These are phyloP conservation scores for Brachymystax lenok DNA, from an alignment of 2,797 vertebrate genomes.

Conservation along the genomic window DNA sequence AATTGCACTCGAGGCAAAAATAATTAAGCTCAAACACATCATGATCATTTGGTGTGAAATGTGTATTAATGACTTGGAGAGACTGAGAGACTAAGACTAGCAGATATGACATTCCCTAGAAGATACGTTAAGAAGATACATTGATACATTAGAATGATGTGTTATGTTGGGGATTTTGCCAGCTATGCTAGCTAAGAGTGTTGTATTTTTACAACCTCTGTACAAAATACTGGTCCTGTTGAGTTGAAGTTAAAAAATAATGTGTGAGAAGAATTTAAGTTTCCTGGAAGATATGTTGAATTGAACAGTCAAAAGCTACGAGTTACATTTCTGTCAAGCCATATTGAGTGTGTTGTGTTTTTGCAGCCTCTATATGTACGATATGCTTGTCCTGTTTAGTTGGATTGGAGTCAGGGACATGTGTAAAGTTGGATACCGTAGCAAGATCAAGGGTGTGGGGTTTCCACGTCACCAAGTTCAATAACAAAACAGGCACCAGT, in stretches of 20 bases:
- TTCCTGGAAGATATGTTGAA: too few relatives aligned
- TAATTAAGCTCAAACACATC: constrained; percentile 54
- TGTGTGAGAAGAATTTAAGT: too few relatives aligned
- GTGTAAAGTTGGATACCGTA: not conserved
- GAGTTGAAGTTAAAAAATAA: not conserved
- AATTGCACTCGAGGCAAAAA: constrained; percentile 49
- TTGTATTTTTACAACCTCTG: not conserved
- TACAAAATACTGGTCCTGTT: not conserved
- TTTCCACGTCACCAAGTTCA: too few relatives aligned
- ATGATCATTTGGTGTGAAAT: constrained; percentile 43
- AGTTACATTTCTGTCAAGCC: too few relatives aligned
- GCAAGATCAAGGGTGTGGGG: too few relatives aligned
- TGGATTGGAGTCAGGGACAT: not conserved
- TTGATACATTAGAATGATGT: not conserved
- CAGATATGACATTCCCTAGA: not conserved
- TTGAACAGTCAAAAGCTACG: too few relatives aligned
- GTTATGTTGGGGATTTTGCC: not conserved
- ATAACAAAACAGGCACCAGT: too few relatives aligned
- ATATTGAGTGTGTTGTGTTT: not conserved
- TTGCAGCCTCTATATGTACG: not conserved
- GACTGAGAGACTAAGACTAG: not conserved
- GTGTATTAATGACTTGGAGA: constrained; percentile 39
- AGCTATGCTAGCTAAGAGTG: not conserved
- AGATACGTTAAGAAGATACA: not conserved
- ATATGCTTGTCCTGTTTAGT: not conserved